Conservation (phyloP, 2,797 vertebrate species). For the Chaetodon trifasciatus region DNA sequence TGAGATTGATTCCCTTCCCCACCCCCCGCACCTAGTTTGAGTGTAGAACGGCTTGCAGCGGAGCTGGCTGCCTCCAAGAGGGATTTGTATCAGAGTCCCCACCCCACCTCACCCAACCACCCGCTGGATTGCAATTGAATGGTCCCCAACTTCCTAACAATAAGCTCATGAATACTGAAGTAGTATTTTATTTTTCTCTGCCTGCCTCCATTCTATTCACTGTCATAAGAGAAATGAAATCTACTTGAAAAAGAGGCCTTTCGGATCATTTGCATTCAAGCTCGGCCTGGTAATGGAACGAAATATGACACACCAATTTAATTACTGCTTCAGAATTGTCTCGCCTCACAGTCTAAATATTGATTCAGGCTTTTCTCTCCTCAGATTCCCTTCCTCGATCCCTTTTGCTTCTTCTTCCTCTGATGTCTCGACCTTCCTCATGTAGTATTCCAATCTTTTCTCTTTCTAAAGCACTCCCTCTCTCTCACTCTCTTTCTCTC, state of each 20-base stretch:
- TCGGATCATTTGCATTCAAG: conserved; percentile 80
- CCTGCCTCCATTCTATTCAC: conserved; percentile 65
- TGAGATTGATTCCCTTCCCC: conserved; percentile 67
- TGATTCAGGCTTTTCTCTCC: conserved; percentile 73
- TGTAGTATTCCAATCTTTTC: conserved; percentile 52
- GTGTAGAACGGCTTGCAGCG: conserved; percentile 47
- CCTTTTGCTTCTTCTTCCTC: conserved; percentile 24
- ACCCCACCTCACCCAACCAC: not conserved
- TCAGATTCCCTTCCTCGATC: conserved; percentile 42
- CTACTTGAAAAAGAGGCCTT: conserved; percentile 71
- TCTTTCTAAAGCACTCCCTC: conserved; percentile 32
- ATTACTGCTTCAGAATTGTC: conserved; percentile 83
- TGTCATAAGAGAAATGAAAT: conserved; percentile 80
- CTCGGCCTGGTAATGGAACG: conserved; percentile 78
- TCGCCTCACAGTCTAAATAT: conserved; percentile 84
- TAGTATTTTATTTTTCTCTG: conserved; percentile 72
- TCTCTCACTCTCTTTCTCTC: conserved; percentile 12
- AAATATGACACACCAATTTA: conserved; percentile 87
- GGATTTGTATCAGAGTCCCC: conserved; percentile 43
- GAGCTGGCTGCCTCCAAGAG: conserved; percentile 28
- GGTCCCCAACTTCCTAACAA: conserved; percentile 74
- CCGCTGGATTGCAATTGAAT: conserved; percentile 57
- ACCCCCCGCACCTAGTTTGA: conserved; percentile 48
- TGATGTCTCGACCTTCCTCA: conserved; percentile 45
- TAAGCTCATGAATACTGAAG: conserved; percentile 81